Percentiles rank a stretch among this genome's conserved stretches.
Conservation (phyloP, 2,113 vertebrate species). For the Physeter macrocephalus region DNA sequence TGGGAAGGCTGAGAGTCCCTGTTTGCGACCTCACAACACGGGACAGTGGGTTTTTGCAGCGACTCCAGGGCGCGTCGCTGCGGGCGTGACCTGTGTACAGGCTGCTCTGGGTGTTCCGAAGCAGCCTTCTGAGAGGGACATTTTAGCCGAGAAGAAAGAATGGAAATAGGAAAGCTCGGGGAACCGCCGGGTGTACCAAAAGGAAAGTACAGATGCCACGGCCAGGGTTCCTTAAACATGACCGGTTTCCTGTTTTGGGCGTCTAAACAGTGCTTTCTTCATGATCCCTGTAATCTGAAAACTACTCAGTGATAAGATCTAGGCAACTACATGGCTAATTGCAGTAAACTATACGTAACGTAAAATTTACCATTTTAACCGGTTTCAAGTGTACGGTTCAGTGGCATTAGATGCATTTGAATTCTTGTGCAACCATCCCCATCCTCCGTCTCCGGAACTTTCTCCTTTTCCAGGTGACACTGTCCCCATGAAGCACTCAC, state of each 20-base stretch:
- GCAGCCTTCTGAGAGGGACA: not conserved
- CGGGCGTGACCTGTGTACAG: not conserved
- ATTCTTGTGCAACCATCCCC: not conserved
- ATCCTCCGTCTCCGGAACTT: not conserved
- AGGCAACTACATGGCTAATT: not conserved
- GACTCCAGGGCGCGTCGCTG: fast-evolving
- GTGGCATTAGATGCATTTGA: not conserved
- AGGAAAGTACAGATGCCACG: not conserved
- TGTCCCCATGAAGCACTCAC: not conserved
- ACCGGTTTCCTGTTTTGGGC: not conserved
- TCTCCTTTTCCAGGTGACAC: not conserved
- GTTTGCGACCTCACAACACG: not conserved
- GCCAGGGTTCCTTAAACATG: not conserved
- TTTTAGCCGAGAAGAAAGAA: not conserved
- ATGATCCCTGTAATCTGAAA: not conserved
- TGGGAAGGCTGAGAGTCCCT: not conserved
- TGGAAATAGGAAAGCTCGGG: not conserved
- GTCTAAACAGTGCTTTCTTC: not conserved
- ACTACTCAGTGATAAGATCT: not conserved
- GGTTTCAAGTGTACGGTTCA: not conserved
- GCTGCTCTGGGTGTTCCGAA: not conserved
- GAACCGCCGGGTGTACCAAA: not conserved
- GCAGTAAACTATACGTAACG: not conserved
- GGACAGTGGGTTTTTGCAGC: not conserved
- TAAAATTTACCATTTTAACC: not conserved